A percentile compares a stretch with the other conserved stretches of the same genome.
Evolutionary conservation across 2,113 vertebrate genomes (phyloP).

Genomic region (Furnarius figulus): DNA sequence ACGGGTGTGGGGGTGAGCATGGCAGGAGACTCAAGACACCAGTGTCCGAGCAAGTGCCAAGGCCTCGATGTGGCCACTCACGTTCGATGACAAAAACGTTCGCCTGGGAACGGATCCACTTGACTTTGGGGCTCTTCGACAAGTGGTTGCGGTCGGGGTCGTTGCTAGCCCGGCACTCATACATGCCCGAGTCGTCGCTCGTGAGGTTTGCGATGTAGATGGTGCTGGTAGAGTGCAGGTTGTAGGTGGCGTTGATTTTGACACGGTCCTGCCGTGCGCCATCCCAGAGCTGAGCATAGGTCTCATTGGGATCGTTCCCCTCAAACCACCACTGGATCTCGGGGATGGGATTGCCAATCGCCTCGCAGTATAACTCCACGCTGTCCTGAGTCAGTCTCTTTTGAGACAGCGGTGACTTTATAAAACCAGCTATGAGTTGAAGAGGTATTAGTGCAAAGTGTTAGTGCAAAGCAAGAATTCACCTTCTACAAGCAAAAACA

Average conservation of each 20-base stretch:
- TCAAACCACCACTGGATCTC: slow-evolving; percentile 95
- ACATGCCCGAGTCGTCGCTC: slow-evolving; percentile 84
- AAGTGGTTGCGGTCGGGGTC: slow-evolving; percentile 93
- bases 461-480: slow-evolving; percentile 62
- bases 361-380: slow-evolving; percentile 89
- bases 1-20: slow-evolving; percentile 50
- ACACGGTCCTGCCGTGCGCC: slow-evolving; percentile 84
- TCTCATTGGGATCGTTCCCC: slow-evolving; percentile 80
- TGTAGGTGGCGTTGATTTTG: slow-evolving; percentile 87
- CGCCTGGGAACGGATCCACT: slow-evolving; percentile 95
- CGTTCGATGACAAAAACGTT: slow-evolving; percentile 92
- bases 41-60: slow-evolving; percentile 33
- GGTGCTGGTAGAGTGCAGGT: slow-evolving; percentile 84
- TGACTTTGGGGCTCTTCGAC: slow-evolving; percentile 89
- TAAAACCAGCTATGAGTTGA: slow-evolving; percentile 83
- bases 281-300: slow-evolving; percentile 85
- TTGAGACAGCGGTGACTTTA: slow-evolving; percentile 87
- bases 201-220: slow-evolving; percentile 81
- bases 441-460: slow-evolving; percentile 67
- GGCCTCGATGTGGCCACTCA: slow-evolving; percentile 81
- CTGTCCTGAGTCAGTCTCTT: slow-evolving; percentile 78
- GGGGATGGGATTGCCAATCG: slow-evolving; percentile 85
- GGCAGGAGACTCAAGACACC: slow-evolving; percentile 47
- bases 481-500: background rate
- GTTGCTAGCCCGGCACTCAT: slow-evolving; percentile 95